Conservation (phyloP, 2,797 vertebrate species). For the Atherinosoma microstoma region DNA sequence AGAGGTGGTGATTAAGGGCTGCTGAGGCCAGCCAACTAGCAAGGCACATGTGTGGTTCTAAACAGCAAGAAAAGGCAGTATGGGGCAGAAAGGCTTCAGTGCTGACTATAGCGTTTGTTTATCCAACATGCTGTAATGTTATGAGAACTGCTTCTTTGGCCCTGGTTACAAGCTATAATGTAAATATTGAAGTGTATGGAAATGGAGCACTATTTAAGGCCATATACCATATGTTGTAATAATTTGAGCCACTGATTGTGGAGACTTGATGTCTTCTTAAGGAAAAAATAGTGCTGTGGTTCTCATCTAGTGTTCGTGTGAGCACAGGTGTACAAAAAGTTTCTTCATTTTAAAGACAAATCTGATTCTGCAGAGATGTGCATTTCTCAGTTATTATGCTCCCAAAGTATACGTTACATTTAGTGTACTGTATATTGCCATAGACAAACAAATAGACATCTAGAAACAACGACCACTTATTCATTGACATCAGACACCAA, state of each 20-base stretch:
- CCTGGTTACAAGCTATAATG: slow-evolving; percentile 74
- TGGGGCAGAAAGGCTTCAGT: slow-evolving; percentile 44
- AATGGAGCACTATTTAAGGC: slow-evolving; percentile 71
- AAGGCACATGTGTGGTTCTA: slow-evolving; percentile 61
- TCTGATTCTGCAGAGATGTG: background rate
- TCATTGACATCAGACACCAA: background rate
- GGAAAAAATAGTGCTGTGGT: slow-evolving; percentile 2
- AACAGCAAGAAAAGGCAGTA: slow-evolving; percentile 56
- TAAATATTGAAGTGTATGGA: slow-evolving; percentile 80
- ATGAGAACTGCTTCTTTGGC: slow-evolving; percentile 72
- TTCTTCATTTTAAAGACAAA: background rate
- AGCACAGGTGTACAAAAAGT: background rate
- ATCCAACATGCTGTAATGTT: slow-evolving; percentile 79
- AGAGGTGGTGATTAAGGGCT: slow-evolving; percentile 49
- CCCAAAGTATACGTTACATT: background rate
- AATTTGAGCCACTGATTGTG: slow-evolving; percentile 64
- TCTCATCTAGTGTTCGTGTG: slow-evolving; percentile 3
- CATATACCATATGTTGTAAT: slow-evolving; percentile 78
- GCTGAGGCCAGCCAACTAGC: slow-evolving; percentile 48
- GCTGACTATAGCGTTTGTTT: slow-evolving; percentile 76
- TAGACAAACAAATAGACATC: too few relatives aligned
- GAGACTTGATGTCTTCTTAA: slow-evolving; percentile 47
- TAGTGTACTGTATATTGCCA: too few relatives aligned
- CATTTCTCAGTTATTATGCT: background rate
- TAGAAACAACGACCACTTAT: background rate